Evolutionary conservation across 2,888 invertebrate genomes (phyloP).

Genomic region (Lomographa bimaculata): DNA sequence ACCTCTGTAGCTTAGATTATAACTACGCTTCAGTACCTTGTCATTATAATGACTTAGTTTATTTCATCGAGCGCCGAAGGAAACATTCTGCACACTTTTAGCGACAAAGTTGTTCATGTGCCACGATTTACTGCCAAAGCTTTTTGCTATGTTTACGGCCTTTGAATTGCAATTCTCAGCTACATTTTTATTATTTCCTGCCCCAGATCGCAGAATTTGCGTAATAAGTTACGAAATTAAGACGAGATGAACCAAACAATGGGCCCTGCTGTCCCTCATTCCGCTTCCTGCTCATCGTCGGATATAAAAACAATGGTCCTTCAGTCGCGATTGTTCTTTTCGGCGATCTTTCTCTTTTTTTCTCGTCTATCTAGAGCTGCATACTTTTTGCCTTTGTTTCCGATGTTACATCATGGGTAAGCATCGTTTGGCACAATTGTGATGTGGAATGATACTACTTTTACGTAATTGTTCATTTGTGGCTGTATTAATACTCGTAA

Average conservation of each 20-base stretch:
- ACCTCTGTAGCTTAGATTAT: constrained; percentile 14
- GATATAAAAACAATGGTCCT: constrained; percentile 61
- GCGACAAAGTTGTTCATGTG: too few relatives aligned
- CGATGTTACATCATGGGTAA: constrained; percentile 21
- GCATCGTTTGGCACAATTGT: constrained; percentile 11
- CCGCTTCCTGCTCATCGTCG: constrained; percentile 64
- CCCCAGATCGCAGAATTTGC: constrained; percentile 48
- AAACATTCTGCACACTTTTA: too few relatives aligned
- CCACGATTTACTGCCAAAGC: background rate
- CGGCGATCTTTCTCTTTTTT: constrained; percentile 41
- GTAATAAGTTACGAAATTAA: constrained; percentile 58
- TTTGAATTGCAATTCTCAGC: constrained; percentile 39
- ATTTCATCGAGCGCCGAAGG: too few relatives aligned
- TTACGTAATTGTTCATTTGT: too few relatives aligned
- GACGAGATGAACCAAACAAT: constrained; percentile 58
- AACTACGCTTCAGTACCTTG: background rate
- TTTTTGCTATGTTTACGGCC: constrained; percentile 3
- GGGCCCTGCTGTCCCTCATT: constrained; percentile 56
- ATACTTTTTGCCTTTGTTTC: constrained; percentile 35
- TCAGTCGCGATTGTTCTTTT: constrained; percentile 57
- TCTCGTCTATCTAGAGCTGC: constrained; percentile 46
- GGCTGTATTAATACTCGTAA: too few relatives aligned
- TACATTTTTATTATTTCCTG: constrained; percentile 42
- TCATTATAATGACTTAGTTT: background rate
- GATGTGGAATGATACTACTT: constrained; percentile 1